Evolutionary conservation across 2,888 invertebrate genomes (phyloP).

Genomic region (Malthinus flaveolus): DNA sequence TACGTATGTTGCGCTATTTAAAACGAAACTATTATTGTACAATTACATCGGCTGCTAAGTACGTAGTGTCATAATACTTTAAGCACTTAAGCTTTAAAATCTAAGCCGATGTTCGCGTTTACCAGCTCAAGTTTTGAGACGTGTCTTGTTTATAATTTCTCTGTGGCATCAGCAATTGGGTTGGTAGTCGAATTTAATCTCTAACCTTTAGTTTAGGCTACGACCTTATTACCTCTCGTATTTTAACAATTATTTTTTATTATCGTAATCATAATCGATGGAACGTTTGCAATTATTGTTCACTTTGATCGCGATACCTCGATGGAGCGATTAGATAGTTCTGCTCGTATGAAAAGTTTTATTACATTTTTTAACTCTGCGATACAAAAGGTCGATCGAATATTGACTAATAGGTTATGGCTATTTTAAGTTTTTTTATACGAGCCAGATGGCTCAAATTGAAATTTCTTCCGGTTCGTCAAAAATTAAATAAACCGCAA

Average conservation of each 20-base stretch:
- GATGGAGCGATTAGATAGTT: too few relatives aligned
- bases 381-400: too few relatives aligned
- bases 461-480: too few relatives aligned
- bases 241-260: background rate
- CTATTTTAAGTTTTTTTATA: too few relatives aligned
- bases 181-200: background rate
- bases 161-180: background rate
- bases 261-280: too few relatives aligned
- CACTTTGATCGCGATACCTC: too few relatives aligned
- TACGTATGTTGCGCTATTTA: background rate
- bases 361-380: too few relatives aligned
- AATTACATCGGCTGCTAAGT: slow-evolving; percentile 1
- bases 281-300: too few relatives aligned
- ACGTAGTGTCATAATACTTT: background rate
- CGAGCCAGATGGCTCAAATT: too few relatives aligned
- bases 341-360: too few relatives aligned
- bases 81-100: background rate
- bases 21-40: slow-evolving; percentile 1
- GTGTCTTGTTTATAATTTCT: background rate
- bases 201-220: background rate
- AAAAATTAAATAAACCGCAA: too few relatives aligned
- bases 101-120: background rate
- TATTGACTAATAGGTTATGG: too few relatives aligned
- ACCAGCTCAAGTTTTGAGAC: background rate
- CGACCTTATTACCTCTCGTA: background rate